These are phyloP conservation scores for Catagonus wagneri DNA, from an alignment of 2,113 vertebrate genomes.

Conservation along the genomic window DNA sequence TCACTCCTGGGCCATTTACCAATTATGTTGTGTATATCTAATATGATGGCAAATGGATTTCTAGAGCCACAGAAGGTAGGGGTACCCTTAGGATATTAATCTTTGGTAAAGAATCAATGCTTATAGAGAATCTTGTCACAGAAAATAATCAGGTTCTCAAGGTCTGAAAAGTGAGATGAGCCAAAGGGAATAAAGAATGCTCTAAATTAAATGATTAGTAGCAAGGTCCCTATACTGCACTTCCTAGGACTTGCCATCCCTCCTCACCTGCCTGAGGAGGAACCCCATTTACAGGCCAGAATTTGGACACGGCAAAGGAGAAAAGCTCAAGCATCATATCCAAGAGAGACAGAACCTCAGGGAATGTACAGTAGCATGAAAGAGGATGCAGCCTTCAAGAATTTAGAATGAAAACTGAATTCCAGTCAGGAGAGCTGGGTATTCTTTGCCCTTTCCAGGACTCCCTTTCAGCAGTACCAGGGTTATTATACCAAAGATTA, in stretches of 20 bases:
- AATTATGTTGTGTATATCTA: background rate
- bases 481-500: background rate
- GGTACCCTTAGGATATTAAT: slow-evolving; percentile 15
- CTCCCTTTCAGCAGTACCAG: background rate
- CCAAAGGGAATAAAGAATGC: background rate
- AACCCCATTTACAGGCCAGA: background rate
- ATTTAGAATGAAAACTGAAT: background rate
- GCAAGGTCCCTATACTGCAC: background rate
- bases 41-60: background rate
- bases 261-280: background rate
- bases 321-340: background rate
- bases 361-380: background rate
- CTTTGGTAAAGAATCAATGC: slow-evolving; percentile 36
- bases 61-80: background rate
- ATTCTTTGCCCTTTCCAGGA: background rate
- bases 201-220: background rate
- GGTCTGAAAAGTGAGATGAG: background rate
- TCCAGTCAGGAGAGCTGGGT: background rate
- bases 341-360: background rate
- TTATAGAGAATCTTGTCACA: slow-evolving; percentile 18
- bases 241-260: background rate
- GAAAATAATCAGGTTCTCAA: slow-evolving; percentile 12
- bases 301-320: background rate
- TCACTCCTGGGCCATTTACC: background rate
- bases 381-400: background rate